These are phyloP conservation scores for Chymomyza amoena DNA, from an alignment of 2,888 invertebrate genomes.

Conservation along the genomic window DNA sequence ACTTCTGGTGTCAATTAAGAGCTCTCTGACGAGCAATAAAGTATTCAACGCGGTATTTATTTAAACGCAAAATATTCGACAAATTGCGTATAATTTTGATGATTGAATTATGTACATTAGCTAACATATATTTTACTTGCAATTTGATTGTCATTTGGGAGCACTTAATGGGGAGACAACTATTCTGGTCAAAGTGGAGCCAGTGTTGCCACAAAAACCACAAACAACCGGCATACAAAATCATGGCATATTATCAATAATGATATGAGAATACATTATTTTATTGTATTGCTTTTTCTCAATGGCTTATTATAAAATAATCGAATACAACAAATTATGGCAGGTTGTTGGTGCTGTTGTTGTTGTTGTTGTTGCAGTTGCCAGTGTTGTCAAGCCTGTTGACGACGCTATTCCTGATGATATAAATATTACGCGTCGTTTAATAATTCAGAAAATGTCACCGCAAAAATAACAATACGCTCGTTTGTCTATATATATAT, in stretches of 20 bases:
- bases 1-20: too few species aligned
- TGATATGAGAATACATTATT: neutral
- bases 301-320: slow-evolving; percentile 7
- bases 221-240: neutral
- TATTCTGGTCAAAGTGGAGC: neutral
- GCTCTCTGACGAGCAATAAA: too few species aligned
- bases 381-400: neutral
- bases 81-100: too few species aligned
- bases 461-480: slow-evolving; percentile 8
- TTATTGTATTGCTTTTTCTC: neutral
- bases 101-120: too few species aligned
- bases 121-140: too few species aligned
- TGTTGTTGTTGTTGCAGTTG: neutral
- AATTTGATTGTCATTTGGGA: neutral
- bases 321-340: slow-evolving; percentile 7
- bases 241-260: neutral
- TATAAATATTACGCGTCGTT: slow-evolving; percentile 3
- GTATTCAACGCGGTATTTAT: too few species aligned
- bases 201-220: neutral
- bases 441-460: slow-evolving; percentile 8
- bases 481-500: neutral
- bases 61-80: too few species aligned
- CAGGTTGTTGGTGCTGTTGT: neutral
- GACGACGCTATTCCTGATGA: neutral
- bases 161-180: neutral